Evolutionary conservation across 2,888 invertebrate genomes (phyloP).

Genomic region (Cephus pulcher): DNA sequence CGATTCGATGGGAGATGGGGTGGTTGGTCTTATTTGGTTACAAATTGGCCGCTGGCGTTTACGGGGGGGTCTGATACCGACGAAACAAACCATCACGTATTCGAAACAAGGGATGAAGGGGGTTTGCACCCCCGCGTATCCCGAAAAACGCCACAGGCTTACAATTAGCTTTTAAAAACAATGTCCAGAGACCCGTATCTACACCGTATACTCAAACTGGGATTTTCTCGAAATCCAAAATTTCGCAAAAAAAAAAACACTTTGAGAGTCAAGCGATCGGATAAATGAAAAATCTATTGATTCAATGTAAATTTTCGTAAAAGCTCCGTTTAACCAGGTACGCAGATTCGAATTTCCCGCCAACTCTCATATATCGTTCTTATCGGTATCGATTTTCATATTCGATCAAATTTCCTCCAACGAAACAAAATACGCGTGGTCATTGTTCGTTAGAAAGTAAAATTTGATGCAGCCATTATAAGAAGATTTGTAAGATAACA

Average conservation of each 20-base stretch:
- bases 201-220: not conserved
- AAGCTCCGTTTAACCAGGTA: not conserved
- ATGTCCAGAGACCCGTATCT: not conserved
- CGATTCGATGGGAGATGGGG: not conserved
- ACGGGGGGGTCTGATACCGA: not conserved
- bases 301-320: not conserved
- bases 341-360: constrained; percentile 13
- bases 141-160: not conserved
- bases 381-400: constrained; percentile 27
- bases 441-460: constrained; percentile 23
- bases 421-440: not conserved
- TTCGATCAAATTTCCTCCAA: not conserved
- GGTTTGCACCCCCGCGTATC: not conserved
- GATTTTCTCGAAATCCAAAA: not conserved
- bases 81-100: constrained; percentile 18
- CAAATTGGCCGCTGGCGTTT: constrained; percentile 40
- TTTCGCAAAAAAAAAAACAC: not conserved
- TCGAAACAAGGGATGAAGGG: constrained; percentile 12
- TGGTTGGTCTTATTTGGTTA: constrained; percentile 47
- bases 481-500: constrained; percentile 35
- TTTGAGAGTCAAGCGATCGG: not conserved
- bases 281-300: not conserved
- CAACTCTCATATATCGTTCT: constrained; percentile 23
- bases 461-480: constrained; percentile 38
- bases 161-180: not conserved